These are phyloP conservation scores for Andrena cerasifolii DNA, from an alignment of 1,140 invertebrate genomes.

Conservation along the genomic window DNA sequence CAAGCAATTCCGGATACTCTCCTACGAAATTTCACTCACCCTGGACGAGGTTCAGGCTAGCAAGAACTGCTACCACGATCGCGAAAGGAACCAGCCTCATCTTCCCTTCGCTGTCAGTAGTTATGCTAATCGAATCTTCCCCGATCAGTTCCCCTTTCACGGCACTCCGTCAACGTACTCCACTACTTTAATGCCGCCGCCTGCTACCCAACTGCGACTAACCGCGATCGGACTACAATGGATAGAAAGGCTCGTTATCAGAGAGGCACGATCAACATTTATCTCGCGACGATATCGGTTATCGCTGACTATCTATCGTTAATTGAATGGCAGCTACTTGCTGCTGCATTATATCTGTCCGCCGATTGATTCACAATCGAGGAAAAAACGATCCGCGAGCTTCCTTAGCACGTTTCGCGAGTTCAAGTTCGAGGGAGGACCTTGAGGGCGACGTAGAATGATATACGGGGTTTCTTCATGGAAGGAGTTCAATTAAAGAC, in stretches of 20 bases:
- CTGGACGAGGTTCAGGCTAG: neutral
- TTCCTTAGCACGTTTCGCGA: no score
- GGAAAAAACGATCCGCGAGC: neutral
- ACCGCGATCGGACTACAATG: neutral
- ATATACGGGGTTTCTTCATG: no score
- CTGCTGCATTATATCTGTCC: no score
- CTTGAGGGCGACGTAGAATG: no score
- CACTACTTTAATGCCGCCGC: no score
- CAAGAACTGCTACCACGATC: neutral
- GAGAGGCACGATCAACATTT: neutral
- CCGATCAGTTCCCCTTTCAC: neutral
- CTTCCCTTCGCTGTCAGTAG: neutral
- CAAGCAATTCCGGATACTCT: no score
- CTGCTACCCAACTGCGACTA: neutral
- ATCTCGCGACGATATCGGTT: slow-evolving; percentile 42
- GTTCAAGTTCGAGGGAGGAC: no score
- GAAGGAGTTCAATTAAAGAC: no score
- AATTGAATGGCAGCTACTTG: neutral
- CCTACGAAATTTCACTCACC: neutral
- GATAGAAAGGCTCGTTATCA: slow-evolving; percentile 42
- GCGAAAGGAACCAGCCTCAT: neutral
- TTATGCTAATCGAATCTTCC: neutral
- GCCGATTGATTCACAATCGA: no score
- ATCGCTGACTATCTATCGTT: slow-evolving; percentile 31
- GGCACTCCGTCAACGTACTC: no score